Evolutionary conservation across 2,113 vertebrate genomes (phyloP), one percentile per base, ranked within the genome.

Genomic region (Physeter macrocephalus): DNA sequence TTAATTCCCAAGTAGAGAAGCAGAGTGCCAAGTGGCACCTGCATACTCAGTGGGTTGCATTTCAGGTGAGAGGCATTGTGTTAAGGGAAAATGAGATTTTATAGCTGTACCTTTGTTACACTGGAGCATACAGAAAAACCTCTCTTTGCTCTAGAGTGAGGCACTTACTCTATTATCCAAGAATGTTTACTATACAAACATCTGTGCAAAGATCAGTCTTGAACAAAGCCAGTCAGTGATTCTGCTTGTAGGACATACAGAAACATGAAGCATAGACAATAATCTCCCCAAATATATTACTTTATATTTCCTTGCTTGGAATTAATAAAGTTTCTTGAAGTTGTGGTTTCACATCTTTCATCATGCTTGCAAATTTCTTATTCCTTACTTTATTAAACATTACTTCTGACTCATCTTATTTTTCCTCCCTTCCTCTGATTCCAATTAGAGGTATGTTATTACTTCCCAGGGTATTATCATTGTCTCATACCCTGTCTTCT

Each of bases 231-330:
- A 67, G 6, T 46, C 20, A 13, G 15, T 39, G 43, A 5, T 6
- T 94, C 23, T 71, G 34, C 18, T 52, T 90, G 12, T 52, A 20
- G 52, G n/a, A 59, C 5, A 9, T 39, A 36, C 2, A 92, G 41
- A 61, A 88, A 29, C 14, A 34, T 59, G 52, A 86, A 92, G 31
- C 25, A 61, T 17, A 83, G 46, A 39, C 7, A 72, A 3, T 54
- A 69, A 43, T 43, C 4, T 75, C 10, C 8, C 5, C 5, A 71
- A 34, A 31, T 62, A 2, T 31, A 11, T 46, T 78, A 64, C 52
- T 84, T 94, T 52, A 11, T 9, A 66, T 61, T 82, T 66, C 41
- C 18, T 64, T 91, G 18, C 27, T 91, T 57, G 12, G 14, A 93
- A 15, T 80, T 62, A 69, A 29, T 59, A 81, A 6, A 46, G 11